These are phyloP conservation scores for Zeuzera pyrina DNA, from an alignment of 2,888 invertebrate genomes.

Conservation along the genomic window DNA sequence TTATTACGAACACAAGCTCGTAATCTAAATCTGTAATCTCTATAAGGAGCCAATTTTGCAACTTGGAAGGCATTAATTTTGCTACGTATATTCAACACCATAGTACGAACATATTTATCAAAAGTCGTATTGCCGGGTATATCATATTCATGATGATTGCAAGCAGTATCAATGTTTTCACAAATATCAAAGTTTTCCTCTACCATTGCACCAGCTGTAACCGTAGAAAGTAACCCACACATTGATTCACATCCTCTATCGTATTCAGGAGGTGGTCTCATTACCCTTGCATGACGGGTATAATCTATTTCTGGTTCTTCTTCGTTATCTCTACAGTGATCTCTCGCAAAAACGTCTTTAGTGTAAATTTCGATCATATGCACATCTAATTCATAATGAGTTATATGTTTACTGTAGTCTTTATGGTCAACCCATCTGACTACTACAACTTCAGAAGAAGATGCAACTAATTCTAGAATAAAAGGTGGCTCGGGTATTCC, in stretches of 20 bases:
- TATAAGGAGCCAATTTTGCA: slow-evolving; percentile 43
- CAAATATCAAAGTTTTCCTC: slow-evolving; percentile 54
- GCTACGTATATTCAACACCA: slow-evolving; percentile 33
- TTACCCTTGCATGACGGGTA: slow-evolving; percentile 42
- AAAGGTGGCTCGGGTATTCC: slow-evolving; percentile 58
- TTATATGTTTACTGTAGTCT: slow-evolving; percentile 39
- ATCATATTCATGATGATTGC: slow-evolving; percentile 29
- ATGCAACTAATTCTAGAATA: slow-evolving; percentile 44
- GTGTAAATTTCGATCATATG: slow-evolving; percentile 36
- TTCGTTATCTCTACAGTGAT: slow-evolving; percentile 36
- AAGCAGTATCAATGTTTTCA: slow-evolving; percentile 25
- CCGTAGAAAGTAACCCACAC: slow-evolving; percentile 44
- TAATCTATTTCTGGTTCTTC: slow-evolving; percentile 32
- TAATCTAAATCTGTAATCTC: slow-evolving; percentile 53
- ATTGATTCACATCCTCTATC: slow-evolving; percentile 45
- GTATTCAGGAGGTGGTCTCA: slow-evolving; percentile 47
- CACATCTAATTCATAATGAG: slow-evolving; percentile 48
- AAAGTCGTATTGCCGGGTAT: slow-evolving; percentile 30
- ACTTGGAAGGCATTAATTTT: slow-evolving; percentile 33
- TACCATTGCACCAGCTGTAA: slow-evolving; percentile 37
- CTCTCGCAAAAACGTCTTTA: slow-evolving; percentile 26
- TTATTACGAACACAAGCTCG: slow-evolving; percentile 36
- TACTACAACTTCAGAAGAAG: slow-evolving; percentile 31
- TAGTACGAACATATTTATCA: slow-evolving; percentile 32
- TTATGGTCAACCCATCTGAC: slow-evolving; percentile 53